phyloP scores from a whole-genome alignment of 1,140 invertebrate genomes.

The Neodiprion lecontei region DNA sequence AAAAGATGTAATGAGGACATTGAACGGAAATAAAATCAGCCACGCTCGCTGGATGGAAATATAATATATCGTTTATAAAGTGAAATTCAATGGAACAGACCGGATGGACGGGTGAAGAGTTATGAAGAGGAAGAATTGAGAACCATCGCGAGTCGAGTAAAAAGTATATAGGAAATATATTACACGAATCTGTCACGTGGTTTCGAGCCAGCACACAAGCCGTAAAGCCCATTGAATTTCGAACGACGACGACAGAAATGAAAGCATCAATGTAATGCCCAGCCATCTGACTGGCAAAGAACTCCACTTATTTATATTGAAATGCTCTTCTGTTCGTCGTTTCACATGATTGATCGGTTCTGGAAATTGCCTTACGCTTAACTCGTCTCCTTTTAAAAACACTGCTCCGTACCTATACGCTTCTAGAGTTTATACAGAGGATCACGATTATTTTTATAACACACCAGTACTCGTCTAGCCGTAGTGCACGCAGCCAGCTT shows the following conservation, averaged over 20 bases:
- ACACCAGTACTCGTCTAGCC: not conserved
- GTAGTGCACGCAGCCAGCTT: not conserved
- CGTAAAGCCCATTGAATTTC: not conserved
- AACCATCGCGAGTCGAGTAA: not conserved
- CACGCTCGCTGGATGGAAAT: too few species aligned
- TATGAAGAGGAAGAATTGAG: not conserved
- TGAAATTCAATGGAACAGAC: not conserved
- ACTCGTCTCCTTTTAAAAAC: not conserved
- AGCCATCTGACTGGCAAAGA: slow-evolving; percentile 2
- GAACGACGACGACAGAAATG: slow-evolving; percentile 2
- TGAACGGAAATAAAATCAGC: too few species aligned
- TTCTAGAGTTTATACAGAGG: slow-evolving; percentile 5
- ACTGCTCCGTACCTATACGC: not conserved
- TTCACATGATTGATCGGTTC: slow-evolving; percentile 5
- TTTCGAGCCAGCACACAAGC: not conserved
- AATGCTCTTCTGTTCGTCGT: slow-evolving; percentile 7
- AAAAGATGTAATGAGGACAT: too few species aligned
- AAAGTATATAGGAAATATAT: slow-evolving; percentile 6
- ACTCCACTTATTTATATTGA: slow-evolving; percentile 8
- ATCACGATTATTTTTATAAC: slow-evolving; percentile 6
- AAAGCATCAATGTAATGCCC: slow-evolving; percentile 7
- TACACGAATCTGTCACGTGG: slow-evolving; percentile 7
- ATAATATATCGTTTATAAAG: not conserved
- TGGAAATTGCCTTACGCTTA: slow-evolving; percentile 7
- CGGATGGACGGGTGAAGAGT: not conserved